Percentiles rank a stretch among this genome's conserved stretches.
phyloP scores from a whole-genome alignment of 2,797 vertebrate species.

The Pantherophis alleghaniensis region DNA sequence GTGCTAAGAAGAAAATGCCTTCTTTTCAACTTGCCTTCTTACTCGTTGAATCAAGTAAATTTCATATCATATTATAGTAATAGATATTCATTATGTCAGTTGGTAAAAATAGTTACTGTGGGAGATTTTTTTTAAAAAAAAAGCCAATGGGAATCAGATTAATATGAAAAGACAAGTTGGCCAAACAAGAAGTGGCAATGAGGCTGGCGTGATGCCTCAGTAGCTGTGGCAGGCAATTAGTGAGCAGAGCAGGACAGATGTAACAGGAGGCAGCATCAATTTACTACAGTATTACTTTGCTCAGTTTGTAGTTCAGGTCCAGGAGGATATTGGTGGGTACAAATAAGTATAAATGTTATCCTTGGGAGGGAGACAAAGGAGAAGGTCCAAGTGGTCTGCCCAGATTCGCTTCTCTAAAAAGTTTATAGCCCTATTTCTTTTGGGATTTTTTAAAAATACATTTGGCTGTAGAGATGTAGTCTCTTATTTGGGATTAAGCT shows the following conservation, averaged over 20 bases:
- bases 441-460: not conserved
- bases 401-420: not conserved
- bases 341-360: slow-evolving; percentile 58
- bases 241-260: slow-evolving; percentile 65
- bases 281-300: slow-evolving; percentile 59
- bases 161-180: slow-evolving; percentile 74
- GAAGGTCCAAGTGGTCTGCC: not conserved
- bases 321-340: slow-evolving; percentile 58
- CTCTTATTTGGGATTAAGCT: not conserved
- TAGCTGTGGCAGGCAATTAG: slow-evolving; percentile 76
- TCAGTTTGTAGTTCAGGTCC: slow-evolving; percentile 42
- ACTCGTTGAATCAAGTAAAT: slow-evolving; percentile 59
- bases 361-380: slow-evolving; percentile 6
- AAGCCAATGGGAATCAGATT: slow-evolving; percentile 65
- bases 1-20: not conserved
- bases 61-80: slow-evolving; percentile 58
- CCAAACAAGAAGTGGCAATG: slow-evolving; percentile 76
- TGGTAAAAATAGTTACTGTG: slow-evolving; percentile 53
- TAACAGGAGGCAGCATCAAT: slow-evolving; percentile 64
- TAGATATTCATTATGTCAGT: slow-evolving; percentile 65
- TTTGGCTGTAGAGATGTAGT: not conserved
- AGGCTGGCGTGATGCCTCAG: slow-evolving; percentile 64
- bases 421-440: not conserved
- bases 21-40: not conserved
- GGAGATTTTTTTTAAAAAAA: slow-evolving; percentile 1